Percentiles rank a stretch among this genome's conserved stretches.
Conservation (phyloP, 1,140 invertebrate species). For the Amphibalanus amphitrite region DNA sequence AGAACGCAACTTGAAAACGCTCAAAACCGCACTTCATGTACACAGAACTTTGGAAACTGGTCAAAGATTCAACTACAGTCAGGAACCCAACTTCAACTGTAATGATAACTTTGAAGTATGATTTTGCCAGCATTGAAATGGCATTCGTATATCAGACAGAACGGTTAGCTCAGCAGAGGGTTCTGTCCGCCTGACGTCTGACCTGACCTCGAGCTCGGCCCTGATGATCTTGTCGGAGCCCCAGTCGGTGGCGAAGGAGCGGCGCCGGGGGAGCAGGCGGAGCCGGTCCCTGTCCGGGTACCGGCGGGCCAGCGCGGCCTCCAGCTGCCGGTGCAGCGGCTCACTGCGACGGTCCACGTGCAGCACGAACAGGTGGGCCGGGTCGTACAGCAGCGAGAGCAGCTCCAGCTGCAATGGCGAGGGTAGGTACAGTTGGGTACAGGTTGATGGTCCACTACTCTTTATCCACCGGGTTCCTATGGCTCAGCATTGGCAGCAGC, state of each 20-base stretch:
- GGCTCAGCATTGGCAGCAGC: too few species aligned
- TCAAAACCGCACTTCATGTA: too few species aligned
- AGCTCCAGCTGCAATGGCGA: constrained; percentile 18
- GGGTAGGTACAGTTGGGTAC: too few species aligned
- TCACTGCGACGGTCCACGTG: constrained; percentile 14
- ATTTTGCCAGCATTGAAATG: neutral
- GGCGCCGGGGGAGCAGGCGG: constrained; percentile 6
- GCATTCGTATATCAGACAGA: neutral
- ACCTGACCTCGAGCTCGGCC: constrained; percentile 16
- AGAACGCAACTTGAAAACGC: too few species aligned
- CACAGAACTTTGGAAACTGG: too few species aligned
- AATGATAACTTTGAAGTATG: neutral
- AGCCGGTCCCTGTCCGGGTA: neutral
- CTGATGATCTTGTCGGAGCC: constrained; percentile 17
- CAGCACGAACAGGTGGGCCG: constrained; percentile 13
- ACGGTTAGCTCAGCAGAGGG: neutral
- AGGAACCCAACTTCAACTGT: neutral
- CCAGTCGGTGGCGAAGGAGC: constrained; percentile 16
- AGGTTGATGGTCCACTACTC: too few species aligned
- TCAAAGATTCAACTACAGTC: neutral
- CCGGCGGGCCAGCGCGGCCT: neutral
- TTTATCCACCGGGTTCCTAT: too few species aligned
- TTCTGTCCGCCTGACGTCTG: neutral
- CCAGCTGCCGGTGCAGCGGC: constrained; percentile 6
- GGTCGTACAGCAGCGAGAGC: constrained; percentile 13